Evolutionary conservation across 2,888 invertebrate genomes (phyloP), one percentile per base, ranked within the genome.

Genomic region (Drosophila cognata): DNA sequence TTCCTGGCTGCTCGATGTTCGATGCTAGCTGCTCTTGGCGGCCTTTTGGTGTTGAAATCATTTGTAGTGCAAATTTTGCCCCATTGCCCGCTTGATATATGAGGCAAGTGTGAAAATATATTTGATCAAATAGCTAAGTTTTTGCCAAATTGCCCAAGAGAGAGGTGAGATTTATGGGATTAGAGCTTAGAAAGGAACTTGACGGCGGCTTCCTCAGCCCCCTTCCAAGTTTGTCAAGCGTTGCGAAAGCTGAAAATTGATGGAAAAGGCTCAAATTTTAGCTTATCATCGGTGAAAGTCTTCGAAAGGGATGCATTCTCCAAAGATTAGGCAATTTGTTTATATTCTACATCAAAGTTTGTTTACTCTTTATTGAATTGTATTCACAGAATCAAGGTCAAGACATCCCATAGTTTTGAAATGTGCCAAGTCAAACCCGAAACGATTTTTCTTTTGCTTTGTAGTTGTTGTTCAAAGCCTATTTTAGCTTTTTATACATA

Each of bases 61-160:
- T 92, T 91, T 91, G 91, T 92, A 91, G 90, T 88, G 89, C 91
- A 88, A 89, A 90, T 90, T 90, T 90, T 77, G 80, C 85, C 84
- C 82, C 83, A 75, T 82, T 82, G 80, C 65, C 73, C 64, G 66
- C 74, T 90, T 87, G 87, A 87, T 87, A 89, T 87, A 90, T 90
- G 87, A 79, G 89, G 89, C 88, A 90, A 90, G 87, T 87, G 87
- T 90, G 90, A 87, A 87, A 89, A 87, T 87, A 90, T 87, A 90
- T 87, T 87, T 90, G 82, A 87, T 87, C 85, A 89, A 87, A 87
- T 76, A 73, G 83, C 84, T 56, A 69, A 73, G 29, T 50, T 75
- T 56, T 29, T 62, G 11, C 69, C 71, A 86, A 83, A 84, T 81
- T 81, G 78, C 58, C 61, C 62, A 80, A 52, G 82, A 72, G 71